Conservation (phyloP, 2,888 invertebrate genomes). For the Malthinus seriepunctatus region DNA sequence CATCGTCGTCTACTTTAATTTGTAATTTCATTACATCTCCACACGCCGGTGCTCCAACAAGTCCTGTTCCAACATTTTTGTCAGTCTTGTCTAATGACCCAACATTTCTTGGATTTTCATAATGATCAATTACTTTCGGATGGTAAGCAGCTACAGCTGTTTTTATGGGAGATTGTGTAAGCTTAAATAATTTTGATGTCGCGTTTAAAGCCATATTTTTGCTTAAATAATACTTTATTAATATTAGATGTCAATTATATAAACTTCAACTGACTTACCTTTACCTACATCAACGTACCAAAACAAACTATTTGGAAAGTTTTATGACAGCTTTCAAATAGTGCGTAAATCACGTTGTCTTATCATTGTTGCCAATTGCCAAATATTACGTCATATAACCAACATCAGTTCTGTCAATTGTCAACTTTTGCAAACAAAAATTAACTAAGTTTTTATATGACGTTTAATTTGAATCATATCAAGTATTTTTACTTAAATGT, state of each 20-base stretch:
- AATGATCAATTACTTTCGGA: slow-evolving; percentile 92
- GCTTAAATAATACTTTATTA: not conserved
- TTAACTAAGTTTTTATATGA: too few species aligned
- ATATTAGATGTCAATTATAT: not conserved
- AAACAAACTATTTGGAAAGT: too few species aligned
- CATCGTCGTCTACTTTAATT: slow-evolving; percentile 91
- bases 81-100: slow-evolving; percentile 96
- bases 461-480: too few species aligned
- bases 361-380: too few species aligned
- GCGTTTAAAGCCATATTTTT: slow-evolving; percentile 47
- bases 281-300: too few species aligned
- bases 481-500: not conserved
- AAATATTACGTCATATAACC: too few species aligned
- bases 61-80: slow-evolving; percentile 91
- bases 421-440: too few species aligned
- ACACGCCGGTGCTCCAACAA: slow-evolving; percentile 99
- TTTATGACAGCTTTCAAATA: too few species aligned
- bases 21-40: slow-evolving; percentile 99
- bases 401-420: too few species aligned
- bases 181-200: slow-evolving; percentile 42
- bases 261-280: not conserved
- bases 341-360: too few species aligned
- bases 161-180: slow-evolving; percentile 37
- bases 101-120: slow-evolving; percentile 98
- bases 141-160: slow-evolving; percentile 65